Conservation (phyloP, 2,113 vertebrate genomes). For the Echinops telfairi region DNA sequence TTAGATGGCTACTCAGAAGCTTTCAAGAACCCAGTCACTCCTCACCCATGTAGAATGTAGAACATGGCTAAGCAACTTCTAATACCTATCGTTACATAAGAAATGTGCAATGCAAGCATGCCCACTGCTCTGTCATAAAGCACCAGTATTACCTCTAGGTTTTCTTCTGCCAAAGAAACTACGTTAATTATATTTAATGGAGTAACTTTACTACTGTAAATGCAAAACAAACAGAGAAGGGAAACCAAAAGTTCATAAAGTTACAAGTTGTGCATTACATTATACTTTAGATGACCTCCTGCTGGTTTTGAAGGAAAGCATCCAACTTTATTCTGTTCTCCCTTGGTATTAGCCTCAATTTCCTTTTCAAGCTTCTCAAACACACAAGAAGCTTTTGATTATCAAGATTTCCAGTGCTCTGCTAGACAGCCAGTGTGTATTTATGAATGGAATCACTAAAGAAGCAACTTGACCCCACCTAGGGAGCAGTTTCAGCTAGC, state of each 20-base stretch:
- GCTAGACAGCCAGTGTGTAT: slow-evolving; percentile 85
- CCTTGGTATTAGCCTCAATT: slow-evolving; percentile 86
- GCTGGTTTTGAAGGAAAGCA: slow-evolving; percentile 85
- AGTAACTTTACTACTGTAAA: slow-evolving; percentile 78
- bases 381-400: slow-evolving; percentile 90
- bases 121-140: background rate
- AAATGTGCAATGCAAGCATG: background rate
- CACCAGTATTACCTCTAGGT: background rate
- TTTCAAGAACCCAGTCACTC: no score
- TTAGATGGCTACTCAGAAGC: no score
- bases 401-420: slow-evolving; percentile 86
- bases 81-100: slow-evolving; percentile 37
- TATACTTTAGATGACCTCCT: slow-evolving; percentile 83
- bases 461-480: slow-evolving; percentile 87
- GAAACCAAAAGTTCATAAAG: slow-evolving; percentile 1
- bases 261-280: slow-evolving; percentile 80
- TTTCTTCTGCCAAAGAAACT: background rate
- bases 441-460: slow-evolving; percentile 92
- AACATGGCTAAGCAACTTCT: background rate
- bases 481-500: slow-evolving; percentile 84
- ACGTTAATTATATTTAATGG: slow-evolving; percentile 64
- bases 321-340: slow-evolving; percentile 84
- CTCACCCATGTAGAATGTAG: no score
- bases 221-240: slow-evolving; percentile 56
- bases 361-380: slow-evolving; percentile 87